A percentile compares a stretch with the other conserved stretches of the same genome.
Conservation (phyloP, 2,888 invertebrate species). For the Tigriopus californicus region DNA sequence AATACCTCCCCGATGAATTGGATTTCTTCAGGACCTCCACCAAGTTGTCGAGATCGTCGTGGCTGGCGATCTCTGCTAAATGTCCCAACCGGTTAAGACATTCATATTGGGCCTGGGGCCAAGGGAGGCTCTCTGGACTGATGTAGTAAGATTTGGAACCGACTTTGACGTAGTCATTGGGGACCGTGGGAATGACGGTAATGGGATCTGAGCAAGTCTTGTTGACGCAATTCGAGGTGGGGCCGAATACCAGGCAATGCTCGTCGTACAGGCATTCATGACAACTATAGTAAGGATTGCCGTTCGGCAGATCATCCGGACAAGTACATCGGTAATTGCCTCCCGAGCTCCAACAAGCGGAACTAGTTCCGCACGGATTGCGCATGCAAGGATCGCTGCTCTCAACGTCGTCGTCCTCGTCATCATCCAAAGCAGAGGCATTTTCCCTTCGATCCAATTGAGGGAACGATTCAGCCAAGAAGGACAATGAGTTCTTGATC, state of each 20-base stretch:
- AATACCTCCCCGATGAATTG: not conserved
- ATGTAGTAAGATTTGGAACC: not conserved
- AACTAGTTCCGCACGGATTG: constrained; percentile 1
- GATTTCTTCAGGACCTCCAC: not conserved
- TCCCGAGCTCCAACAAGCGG: constrained; percentile 9
- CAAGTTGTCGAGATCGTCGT: not conserved
- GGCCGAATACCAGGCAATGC: not conserved
- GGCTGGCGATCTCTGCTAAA: not conserved
- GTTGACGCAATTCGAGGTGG: not conserved
- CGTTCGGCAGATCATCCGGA: constrained; percentile 4
- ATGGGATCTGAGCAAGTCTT: not conserved
- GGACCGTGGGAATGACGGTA: not conserved
- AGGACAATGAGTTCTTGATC: not conserved
- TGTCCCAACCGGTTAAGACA: constrained; percentile 3
- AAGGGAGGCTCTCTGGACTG: not conserved
- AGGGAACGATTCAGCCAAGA: no score
- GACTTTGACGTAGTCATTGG: not conserved
- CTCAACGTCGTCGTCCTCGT: not conserved
- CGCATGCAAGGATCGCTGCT: not conserved
- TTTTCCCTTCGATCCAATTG: not conserved
- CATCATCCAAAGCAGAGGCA: not conserved
- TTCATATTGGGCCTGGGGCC: constrained; percentile 15
- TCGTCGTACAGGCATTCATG: constrained; percentile 3
- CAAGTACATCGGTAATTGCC: constrained; percentile 4
- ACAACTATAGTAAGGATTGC: constrained; percentile 8